Base-by-base conservation (phyloP, 2,888 invertebrate genomes). In the Spodoptera littoralis region DNA sequence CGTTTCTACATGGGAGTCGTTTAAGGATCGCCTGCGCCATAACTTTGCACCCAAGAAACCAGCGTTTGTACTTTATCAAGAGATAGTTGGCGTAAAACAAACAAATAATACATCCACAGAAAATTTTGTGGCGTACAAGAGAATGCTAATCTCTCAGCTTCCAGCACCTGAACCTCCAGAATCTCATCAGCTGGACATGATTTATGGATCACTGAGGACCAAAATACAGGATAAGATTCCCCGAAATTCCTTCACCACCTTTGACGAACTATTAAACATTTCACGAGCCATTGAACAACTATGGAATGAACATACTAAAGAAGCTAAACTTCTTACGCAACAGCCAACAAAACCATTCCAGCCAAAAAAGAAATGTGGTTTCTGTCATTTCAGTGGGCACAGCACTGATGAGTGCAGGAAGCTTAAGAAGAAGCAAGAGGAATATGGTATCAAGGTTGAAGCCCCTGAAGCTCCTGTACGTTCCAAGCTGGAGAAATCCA, bases 161-260 rank as follows among this genome's bases (percentile, higher is more conserved):
- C 60, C 64, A 1, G 36, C 47, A 24, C 51, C 64, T 0, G 46
- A 41, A 22, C 45, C 54, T 5, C 45, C 61, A 2, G 61, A 61
- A 49, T 36, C 58, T 5, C 58, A 66, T n/a, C 61, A 66, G 11
- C 11, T 69, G 0, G 49, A 58, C 5, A 52, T 65, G 52, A 11
- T 52, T 3, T 65, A 60, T 11, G 66, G 61, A 0, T 58, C 22
- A 11, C n/a, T 62, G 13, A 24, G 41, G 4, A 8, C 18, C 0
- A 11, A 51, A 1, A 56, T 62, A 49, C 11, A 44, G 1, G 30
- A 36, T 2, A 55, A 47, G 4, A 48, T 65, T 11, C 48, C 60
- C 0, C 52, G 56, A 18, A 51, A 43, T 43, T 46, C 62, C 0
- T 1, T 55, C 3, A 18, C 22, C 2, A 55, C 13, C 9, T 65